phyloP scores from a whole-genome alignment of 2,113 vertebrate genomes.

The Corythornis cristatus region DNA sequence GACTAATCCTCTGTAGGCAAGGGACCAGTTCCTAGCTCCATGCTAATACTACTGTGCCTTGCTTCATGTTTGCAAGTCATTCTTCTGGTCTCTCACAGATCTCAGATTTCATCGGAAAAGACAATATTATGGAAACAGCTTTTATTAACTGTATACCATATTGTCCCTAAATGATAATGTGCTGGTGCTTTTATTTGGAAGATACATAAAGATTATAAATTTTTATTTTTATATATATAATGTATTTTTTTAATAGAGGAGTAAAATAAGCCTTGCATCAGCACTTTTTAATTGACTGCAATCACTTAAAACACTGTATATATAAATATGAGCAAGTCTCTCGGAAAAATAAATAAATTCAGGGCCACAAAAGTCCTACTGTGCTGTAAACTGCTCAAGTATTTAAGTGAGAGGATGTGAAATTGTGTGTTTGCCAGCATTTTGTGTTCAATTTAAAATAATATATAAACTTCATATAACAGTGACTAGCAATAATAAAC shows the following conservation, averaged over 20 bases:
- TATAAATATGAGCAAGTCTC: no score
- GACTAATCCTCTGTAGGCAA: neutral
- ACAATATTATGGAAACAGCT: neutral
- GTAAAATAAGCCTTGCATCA: neutral
- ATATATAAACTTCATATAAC: neutral
- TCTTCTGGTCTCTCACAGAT: neutral
- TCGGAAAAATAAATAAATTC: neutral
- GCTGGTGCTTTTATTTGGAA: neutral
- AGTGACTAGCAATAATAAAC: neutral
- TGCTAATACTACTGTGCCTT: neutral
- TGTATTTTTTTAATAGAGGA: neutral
- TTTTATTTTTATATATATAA: neutral
- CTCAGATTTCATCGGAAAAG: neutral
- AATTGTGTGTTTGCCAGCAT: rapidly evolving
- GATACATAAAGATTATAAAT: neutral
- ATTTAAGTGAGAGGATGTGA: neutral
- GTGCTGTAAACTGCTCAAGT: neutral
- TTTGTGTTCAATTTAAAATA: neutral
- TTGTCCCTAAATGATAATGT: neutral
- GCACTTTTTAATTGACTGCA: neutral
- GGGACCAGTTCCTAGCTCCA: neutral
- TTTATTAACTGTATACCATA: neutral
- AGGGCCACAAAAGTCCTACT: neutral
- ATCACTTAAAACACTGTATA: neutral
- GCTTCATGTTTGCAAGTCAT: neutral